These are phyloP conservation scores for Cheirogaleus medius DNA, from an alignment of 2,113 vertebrate genomes.

Conservation along the genomic window DNA sequence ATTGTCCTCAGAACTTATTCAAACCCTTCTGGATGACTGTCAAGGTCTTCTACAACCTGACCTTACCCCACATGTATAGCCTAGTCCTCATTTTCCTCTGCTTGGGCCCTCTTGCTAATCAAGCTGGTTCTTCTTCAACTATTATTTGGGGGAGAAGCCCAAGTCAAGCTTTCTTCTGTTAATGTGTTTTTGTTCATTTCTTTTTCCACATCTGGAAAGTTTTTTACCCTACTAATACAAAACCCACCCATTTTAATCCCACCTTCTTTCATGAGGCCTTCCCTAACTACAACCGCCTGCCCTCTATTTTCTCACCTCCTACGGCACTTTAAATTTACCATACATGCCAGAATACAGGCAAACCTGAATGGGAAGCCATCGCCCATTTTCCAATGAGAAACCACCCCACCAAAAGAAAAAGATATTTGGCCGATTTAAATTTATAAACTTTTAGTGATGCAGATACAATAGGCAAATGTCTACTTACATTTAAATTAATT, in stretches of 20 bases:
- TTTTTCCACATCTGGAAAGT: not conserved
- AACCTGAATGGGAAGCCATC: not conserved
- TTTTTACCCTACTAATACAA: not conserved
- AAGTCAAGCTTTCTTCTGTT: not conserved
- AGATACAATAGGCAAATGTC: not conserved
- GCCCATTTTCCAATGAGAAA: not conserved
- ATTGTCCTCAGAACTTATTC: not conserved
- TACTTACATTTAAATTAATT: not conserved
- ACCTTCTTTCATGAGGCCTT: not conserved
- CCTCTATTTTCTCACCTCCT: not conserved
- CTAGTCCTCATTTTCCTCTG: not conserved
- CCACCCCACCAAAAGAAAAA: not conserved
- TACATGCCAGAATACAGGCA: not conserved
- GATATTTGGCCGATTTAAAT: not conserved
- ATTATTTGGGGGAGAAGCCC: not conserved
- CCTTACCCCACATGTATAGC: not conserved
- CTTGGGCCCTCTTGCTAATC: not conserved
- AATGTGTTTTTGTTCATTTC: not conserved
- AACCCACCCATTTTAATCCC: not conserved
- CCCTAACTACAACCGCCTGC: accelerated
- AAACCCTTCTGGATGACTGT: not conserved
- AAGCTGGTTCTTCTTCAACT: not conserved
- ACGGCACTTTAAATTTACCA: not conserved
- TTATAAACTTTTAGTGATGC: not conserved
- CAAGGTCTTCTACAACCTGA: not conserved